phyloP scores from a whole-genome alignment of 2,113 vertebrate species.

The Gobiocypris rarus region DNA sequence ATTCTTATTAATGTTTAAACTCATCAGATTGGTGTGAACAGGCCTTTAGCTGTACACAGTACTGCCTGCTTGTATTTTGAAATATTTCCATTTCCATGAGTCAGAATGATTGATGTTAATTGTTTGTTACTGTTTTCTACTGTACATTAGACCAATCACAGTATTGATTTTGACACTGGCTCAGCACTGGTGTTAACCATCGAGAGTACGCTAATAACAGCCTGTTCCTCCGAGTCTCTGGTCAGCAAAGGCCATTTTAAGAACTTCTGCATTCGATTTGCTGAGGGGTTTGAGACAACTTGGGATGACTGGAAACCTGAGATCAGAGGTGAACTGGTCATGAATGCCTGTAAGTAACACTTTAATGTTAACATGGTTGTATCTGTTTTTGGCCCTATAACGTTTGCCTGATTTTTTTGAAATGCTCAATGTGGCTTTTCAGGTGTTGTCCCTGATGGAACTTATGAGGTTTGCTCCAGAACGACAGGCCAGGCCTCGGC shows the following conservation, averaged over 20 bases:
- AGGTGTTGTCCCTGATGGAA: conserved; percentile 98
- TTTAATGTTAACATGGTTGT: background rate
- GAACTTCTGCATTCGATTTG: conserved; percentile 98
- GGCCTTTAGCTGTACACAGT: background rate
- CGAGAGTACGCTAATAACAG: conserved; percentile 97
- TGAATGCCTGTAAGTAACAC: conserved; percentile 94
- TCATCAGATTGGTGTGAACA: background rate
- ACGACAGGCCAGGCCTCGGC: conserved; percentile 93
- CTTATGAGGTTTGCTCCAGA: conserved; percentile 97
- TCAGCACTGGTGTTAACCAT: conserved; percentile 98
- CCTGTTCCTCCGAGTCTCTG: conserved; percentile 96
- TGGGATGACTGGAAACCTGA: conserved; percentile 99
- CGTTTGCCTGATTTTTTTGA: background rate
- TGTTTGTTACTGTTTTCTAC: background rate
- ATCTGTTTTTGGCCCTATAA: background rate
- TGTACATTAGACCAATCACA: conserved; percentile 86
- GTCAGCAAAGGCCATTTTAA: conserved; percentile 99
- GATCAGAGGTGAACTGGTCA: conserved; percentile 88
- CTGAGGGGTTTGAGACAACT: conserved; percentile 96
- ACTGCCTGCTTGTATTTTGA: background rate
- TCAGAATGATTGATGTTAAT: background rate
- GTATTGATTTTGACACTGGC: conserved; percentile 91
- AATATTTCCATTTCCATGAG: background rate
- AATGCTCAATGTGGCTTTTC: conserved; percentile 26
- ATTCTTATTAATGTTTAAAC: background rate